These are phyloP conservation scores for Drosophila hydei DNA, from an alignment of 1,140 invertebrate species.

Conservation along the genomic window DNA sequence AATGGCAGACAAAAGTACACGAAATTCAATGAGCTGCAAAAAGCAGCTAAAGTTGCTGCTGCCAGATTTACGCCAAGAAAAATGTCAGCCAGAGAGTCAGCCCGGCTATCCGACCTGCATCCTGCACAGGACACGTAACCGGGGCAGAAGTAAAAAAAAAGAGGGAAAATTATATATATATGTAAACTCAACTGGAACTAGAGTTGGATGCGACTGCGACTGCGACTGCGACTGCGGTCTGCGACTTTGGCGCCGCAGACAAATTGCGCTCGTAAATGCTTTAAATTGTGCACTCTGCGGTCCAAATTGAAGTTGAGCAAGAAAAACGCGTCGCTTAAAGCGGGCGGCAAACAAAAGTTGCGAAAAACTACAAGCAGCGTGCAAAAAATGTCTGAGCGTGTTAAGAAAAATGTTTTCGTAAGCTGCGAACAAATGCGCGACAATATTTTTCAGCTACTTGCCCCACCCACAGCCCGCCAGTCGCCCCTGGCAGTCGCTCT, in stretches of 20 bases:
- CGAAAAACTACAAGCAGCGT: slow-evolving; percentile 60
- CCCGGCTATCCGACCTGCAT: slow-evolving; percentile 12
- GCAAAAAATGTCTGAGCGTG: slow-evolving; percentile 77
- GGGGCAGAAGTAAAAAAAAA: background rate
- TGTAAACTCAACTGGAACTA: slow-evolving; percentile 55
- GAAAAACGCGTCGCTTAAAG: slow-evolving; percentile 48
- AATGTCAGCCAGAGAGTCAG: slow-evolving; percentile 57
- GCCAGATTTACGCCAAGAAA: slow-evolving; percentile 79
- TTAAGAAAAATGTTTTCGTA: slow-evolving; percentile 81
- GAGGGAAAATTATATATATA: slow-evolving; percentile 2
- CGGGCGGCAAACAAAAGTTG: slow-evolving; percentile 65
- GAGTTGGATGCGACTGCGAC: slow-evolving; percentile 40
- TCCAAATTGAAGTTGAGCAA: slow-evolving; percentile 67
- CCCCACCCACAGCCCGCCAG: slow-evolving; percentile 14
- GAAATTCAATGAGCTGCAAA: slow-evolving; percentile 80
- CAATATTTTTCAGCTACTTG: slow-evolving; percentile 70
- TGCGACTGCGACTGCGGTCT: slow-evolving; percentile 67
- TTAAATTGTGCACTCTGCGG: slow-evolving; percentile 70
- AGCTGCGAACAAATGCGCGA: slow-evolving; percentile 81
- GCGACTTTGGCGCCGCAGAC: slow-evolving; percentile 59
- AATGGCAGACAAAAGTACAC: slow-evolving; percentile 73
- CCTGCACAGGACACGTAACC: slow-evolving; percentile 22
- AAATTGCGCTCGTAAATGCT: slow-evolving; percentile 80
- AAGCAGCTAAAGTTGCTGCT: slow-evolving; percentile 73
- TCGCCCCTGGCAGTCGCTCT: background rate